Conservation (phyloP, 2,113 vertebrate species). For the Rhinolophus ferrumequinum region DNA sequence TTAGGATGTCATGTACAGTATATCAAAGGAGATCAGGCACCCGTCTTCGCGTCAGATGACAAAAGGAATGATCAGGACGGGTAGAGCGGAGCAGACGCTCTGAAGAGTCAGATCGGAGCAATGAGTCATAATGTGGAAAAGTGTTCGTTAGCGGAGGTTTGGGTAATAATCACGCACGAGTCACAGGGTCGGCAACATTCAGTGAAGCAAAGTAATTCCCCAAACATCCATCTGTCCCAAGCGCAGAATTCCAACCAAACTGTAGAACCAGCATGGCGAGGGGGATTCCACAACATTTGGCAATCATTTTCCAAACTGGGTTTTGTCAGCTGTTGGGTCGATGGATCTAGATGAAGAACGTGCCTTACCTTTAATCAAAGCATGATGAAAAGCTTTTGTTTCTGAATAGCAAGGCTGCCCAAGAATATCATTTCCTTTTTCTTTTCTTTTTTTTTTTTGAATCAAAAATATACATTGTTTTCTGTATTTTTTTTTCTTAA, state of each 20-base stretch:
- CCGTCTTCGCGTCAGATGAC: slow-evolving; percentile 89
- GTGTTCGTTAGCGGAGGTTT: slow-evolving; percentile 77
- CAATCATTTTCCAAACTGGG: slow-evolving; percentile 80
- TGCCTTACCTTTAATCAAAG: slow-evolving; percentile 86
- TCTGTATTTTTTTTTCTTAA: background rate
- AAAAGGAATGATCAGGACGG: slow-evolving; percentile 84
- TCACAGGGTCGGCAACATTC: slow-evolving; percentile 49
- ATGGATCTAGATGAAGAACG: slow-evolving; percentile 79
- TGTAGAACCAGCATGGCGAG: slow-evolving; percentile 18
- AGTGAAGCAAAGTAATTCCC: slow-evolving; percentile 59
- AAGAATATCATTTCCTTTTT: slow-evolving; percentile 63
- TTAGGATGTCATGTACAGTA: slow-evolving; percentile 88
- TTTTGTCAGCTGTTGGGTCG: slow-evolving; percentile 79
- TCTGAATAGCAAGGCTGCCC: slow-evolving; percentile 68
- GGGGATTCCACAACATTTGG: slow-evolving; percentile 81
- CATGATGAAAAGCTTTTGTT: slow-evolving; percentile 84
- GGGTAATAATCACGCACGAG: slow-evolving; percentile 67
- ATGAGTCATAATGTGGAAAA: slow-evolving; percentile 86
- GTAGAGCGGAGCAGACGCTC: slow-evolving; percentile 81
- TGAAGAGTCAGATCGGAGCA: slow-evolving; percentile 80
- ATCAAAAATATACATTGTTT: slow-evolving; percentile 48
- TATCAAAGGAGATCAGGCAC: slow-evolving; percentile 90
- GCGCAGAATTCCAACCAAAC: slow-evolving; percentile 63
- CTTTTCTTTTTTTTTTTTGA: slow-evolving; percentile 46
- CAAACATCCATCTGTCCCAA: slow-evolving; percentile 57